Evolutionary conservation across 2,113 vertebrate genomes (phyloP).

Genomic region (Siniperca chuatsi): DNA sequence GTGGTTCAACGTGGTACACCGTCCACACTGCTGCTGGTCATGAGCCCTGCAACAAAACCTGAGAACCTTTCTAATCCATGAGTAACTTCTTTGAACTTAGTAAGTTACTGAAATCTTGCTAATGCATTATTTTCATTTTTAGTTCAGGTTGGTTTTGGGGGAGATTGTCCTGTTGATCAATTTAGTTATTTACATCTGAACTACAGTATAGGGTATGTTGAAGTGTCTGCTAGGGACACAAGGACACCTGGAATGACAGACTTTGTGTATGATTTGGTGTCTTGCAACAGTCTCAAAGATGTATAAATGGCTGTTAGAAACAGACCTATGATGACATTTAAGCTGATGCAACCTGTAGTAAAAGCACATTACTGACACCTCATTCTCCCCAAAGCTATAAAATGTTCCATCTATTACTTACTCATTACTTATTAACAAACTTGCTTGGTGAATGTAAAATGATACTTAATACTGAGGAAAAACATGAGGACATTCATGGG

Average conservation of each 20-base stretch:
- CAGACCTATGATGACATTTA: background rate
- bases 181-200: background rate
- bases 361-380: conserved; percentile 10
- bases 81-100: conserved; percentile 10
- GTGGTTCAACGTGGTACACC: conserved; percentile 50
- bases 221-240: background rate
- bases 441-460: conserved; percentile 11
- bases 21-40: conserved; percentile 28
- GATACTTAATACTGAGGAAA: conserved; percentile 18
- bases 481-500: conserved; percentile 12
- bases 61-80: conserved; percentile 4
- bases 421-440: background rate
- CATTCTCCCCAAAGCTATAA: conserved; percentile 13
- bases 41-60: conserved; percentile 11
- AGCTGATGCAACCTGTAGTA: conserved; percentile 44
- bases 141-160: background rate
- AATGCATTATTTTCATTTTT: background rate
- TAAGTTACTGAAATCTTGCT: background rate
- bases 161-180: background rate
- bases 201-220: background rate
- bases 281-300: background rate
- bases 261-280: background rate
- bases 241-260: background rate
- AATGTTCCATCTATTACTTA: conserved; percentile 9
- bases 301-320: background rate